These are phyloP conservation scores for Dolichotis patagonum DNA, from an alignment of 2,113 vertebrate genomes.

Conservation along the genomic window DNA sequence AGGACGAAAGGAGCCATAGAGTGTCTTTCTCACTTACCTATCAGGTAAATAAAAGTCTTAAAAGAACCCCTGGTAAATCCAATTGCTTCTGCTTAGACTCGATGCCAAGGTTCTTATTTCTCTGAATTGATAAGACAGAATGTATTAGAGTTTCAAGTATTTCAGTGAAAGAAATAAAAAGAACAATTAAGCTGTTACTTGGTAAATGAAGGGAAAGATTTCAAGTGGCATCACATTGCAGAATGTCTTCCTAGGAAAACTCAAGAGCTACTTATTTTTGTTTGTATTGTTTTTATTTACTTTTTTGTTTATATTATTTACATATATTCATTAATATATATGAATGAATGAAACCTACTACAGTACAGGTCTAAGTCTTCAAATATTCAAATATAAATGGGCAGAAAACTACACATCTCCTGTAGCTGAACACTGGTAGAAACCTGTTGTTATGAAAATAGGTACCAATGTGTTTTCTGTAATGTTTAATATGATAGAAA, in stretches of 20 bases:
- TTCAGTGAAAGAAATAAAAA: constrained; percentile 11
- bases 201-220: constrained; percentile 55
- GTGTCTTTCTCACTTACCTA: not conserved
- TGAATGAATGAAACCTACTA: not conserved
- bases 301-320: not conserved
- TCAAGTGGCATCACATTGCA: constrained; percentile 9
- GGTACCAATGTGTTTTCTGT: not conserved
- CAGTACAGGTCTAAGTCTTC: not conserved
- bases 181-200: constrained; percentile 58
- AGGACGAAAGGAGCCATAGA: not conserved
- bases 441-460: not conserved
- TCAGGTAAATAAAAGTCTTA: constrained; percentile 2
- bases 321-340: too few relatives aligned
- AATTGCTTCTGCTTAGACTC: constrained; percentile 18
- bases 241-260: not conserved
- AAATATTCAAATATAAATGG: not conserved
- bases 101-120: not conserved
- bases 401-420: not conserved
- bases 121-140: constrained; percentile 28
- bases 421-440: not conserved
- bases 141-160: not conserved
- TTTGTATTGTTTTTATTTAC: not conserved
- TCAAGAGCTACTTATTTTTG: not conserved
- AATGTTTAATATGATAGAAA: not conserved
- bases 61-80: not conserved